phyloP scores from a whole-genome alignment of 2,113 vertebrate genomes.

The Gymnogyps californianus region DNA sequence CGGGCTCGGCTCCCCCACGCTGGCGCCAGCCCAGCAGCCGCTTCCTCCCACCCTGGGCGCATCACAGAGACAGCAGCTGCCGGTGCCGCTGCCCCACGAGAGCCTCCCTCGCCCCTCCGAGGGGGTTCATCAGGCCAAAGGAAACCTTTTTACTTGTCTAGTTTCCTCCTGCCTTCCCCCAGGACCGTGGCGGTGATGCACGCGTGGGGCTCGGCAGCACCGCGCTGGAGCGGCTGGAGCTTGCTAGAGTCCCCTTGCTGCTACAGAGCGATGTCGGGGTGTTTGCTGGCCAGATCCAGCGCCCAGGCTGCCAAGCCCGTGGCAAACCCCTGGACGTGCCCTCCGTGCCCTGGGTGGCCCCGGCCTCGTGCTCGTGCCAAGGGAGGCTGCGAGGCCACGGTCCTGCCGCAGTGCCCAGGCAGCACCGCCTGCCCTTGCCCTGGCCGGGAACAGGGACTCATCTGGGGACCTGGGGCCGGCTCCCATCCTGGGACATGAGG shows the following conservation, averaged over 20 bases:
- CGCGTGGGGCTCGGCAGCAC: neutral
- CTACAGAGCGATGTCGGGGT: accelerated
- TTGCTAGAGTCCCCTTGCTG: neutral
- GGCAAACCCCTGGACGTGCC: neutral
- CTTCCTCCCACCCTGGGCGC: neutral
- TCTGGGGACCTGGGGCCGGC: neutral
- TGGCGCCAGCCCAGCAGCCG: neutral
- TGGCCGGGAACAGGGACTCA: neutral
- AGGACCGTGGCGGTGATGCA: accelerated
- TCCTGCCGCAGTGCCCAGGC: accelerated
- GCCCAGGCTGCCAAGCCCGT: neutral
- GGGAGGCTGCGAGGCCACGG: neutral
- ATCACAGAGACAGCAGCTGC: neutral
- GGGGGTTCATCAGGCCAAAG: neutral
- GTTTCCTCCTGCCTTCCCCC: neutral
- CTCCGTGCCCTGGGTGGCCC: accelerated
- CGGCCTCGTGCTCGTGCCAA: accelerated
- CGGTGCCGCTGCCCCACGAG: neutral
- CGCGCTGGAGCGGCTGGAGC: accelerated
- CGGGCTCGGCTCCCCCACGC: accelerated
- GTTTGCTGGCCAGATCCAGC: neutral
- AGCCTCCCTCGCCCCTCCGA: neutral
- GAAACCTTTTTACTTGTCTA: neutral
- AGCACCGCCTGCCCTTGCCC: neutral
- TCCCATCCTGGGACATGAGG: neutral